Base-by-base conservation (phyloP, 2,797 vertebrate species). In the Cephalopachus bancanus region DNA sequence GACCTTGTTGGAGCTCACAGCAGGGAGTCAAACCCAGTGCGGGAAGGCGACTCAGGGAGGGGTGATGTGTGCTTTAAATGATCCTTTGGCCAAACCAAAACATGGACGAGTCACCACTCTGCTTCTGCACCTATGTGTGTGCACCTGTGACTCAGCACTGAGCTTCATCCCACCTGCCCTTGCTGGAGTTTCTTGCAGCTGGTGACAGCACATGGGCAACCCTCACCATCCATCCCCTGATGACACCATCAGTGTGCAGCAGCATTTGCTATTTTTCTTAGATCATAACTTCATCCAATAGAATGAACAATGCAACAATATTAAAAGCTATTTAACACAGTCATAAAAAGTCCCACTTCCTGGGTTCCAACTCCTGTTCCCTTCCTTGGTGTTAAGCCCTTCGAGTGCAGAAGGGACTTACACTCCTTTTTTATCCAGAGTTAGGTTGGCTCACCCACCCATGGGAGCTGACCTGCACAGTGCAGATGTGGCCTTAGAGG, bases 281-380 rank as follows among this genome's bases (percentile, higher is more conserved):
- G 51, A 69, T 20, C 51, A 74, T 64, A 76, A 80, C 11, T 71
- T 60, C 92, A 37, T 84, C 28, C 44, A 67, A 51, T 30, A 92
- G 53, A 83, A 81, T 65, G 90, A 53, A 83, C 28, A 89, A 74
- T 64, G 3, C 9, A 84, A 89, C 53, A 30, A 81, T 88, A 76
- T 67, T 53, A 67, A 95, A 93, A 81, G 67, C 1, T 49, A 83
- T 62, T 93, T 51, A 64, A 90, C 92, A 93, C 1, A 75, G 26
- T 8, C 83, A 92, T 51, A 60, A 59, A 94, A 81, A 76, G 60
- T 64, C 37, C 51, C n/a, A 26, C 91, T 94, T 80, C 59, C 44
- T 65, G 22, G 78, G 37, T 33, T 85, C n/a, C 10, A 22, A 3
- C 7, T 89, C 26, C 44, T 24, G 19, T 71, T 92, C 5, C 22